These are phyloP conservation scores for Aleiodes testaceus DNA, from an alignment of 2,888 invertebrate genomes.

Conservation along the genomic window DNA sequence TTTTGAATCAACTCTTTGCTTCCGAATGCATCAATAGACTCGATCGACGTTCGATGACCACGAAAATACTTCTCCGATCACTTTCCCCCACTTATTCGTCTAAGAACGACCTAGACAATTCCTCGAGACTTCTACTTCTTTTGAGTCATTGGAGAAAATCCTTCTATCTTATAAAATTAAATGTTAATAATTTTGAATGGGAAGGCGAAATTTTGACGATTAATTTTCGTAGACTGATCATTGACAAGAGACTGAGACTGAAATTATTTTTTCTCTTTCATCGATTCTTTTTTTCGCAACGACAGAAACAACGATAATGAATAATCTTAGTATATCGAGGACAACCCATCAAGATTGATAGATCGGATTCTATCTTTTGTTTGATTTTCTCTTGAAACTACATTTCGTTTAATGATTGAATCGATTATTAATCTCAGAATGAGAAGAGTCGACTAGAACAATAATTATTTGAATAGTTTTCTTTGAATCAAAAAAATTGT, in stretches of 20 bases:
- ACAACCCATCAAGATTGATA: conserved; percentile 7
- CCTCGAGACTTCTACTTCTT: conserved; percentile 10
- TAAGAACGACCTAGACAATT: conserved; percentile 14
- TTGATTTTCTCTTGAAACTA: too few relatives aligned
- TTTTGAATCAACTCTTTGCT: conserved; percentile 11
- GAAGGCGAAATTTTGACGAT: too few relatives aligned
- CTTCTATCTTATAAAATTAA: background rate
- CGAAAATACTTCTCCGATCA: background rate
- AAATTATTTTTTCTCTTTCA: too few relatives aligned
- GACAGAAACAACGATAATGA: background rate
- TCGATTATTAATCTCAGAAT: too few relatives aligned
- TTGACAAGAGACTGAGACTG: too few relatives aligned
- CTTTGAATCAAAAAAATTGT: too few relatives aligned
- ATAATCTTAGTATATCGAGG: conserved; percentile 16
- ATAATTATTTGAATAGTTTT: too few relatives aligned
- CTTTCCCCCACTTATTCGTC: background rate
- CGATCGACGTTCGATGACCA: conserved; percentile 17
- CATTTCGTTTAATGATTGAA: too few relatives aligned
- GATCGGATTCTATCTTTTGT: background rate
- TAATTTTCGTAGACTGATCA: too few relatives aligned
- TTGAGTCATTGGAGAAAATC: background rate
- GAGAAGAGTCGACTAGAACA: too few relatives aligned
- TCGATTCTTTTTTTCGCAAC: background rate
- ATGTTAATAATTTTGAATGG: too few relatives aligned
- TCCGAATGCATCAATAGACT: conserved; percentile 20